Evolutionary conservation across 2,797 vertebrate species (phyloP), one percentile per base, ranked within the genome.

Genomic region (Eremophila alpestris): DNA sequence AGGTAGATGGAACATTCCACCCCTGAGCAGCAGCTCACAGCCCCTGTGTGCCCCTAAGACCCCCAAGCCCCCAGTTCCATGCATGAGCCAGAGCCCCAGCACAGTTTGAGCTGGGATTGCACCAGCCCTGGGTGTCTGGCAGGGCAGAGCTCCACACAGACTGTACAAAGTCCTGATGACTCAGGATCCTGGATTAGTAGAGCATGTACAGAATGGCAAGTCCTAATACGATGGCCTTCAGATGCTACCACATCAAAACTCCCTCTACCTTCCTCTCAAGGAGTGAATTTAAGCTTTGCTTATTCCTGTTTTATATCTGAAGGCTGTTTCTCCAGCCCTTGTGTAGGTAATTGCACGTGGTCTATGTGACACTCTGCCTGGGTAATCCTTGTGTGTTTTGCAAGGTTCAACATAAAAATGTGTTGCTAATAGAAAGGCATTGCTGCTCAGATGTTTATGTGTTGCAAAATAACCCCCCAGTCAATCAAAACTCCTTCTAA

Each of bases 341-440:
- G 52, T 24, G 56, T n/a, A 67, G 86, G 21, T 62, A 43, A 59
- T 51, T 49, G 38, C 32, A 63, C 77, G 13, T 9, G 75, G 70
- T 82, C 67, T 58, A 10, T 46, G 63, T 55, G 83, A 76, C 43
- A 62, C 23, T 22, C 74, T 88, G 84, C 80, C 55, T n/a, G 76
- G 90, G 65, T 76, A 94, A 95, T 64, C 52, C 63, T 54, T 19
- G 18, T 22, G 52, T 95, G 51, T 79, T 91, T 91, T 88, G 32
- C 74, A 91, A 76, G 32, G 52, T 54, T 70, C 86, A 81, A 58
- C 70, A 67, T n/a, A 84, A 89, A 94, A 95, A 75, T 63, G 73
- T 29, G 10, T 69, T 51, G 40, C 52, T 94, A 87, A 82, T 93
- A 83, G 87, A 91, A 73, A 73, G 45, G 11, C 56, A 69, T 36